Conservation (phyloP, 2,888 invertebrate species). For the Trilocha varians region DNA sequence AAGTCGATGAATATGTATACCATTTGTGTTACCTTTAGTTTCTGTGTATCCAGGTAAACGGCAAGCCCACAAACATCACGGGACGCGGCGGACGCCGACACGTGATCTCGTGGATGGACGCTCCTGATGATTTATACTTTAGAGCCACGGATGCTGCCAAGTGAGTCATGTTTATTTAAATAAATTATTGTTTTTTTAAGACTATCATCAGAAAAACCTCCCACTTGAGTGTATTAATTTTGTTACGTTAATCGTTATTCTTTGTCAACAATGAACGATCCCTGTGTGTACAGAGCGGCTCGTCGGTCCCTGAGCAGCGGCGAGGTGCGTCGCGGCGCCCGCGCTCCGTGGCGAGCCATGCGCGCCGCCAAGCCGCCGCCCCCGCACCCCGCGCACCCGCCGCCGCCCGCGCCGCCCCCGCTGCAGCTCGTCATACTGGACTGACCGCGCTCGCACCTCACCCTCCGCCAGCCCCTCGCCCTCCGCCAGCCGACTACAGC, state of each 20-base stretch:
- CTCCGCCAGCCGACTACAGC: too few relatives aligned
- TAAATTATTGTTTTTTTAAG: too few relatives aligned
- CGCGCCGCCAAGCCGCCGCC: constrained; percentile 43
- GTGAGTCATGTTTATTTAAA: constrained; percentile 69
- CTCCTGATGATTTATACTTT: constrained; percentile 97
- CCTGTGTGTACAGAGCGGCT: constrained; percentile 76
- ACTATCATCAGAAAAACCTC: too few relatives aligned
- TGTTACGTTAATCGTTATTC: too few relatives aligned
- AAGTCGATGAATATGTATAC: too few relatives aligned
- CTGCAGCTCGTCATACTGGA: constrained; percentile 82
- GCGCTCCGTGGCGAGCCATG: constrained; percentile 73
- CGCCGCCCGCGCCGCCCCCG: constrained; percentile 39
- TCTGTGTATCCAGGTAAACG: constrained; percentile 88
- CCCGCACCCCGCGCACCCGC: constrained; percentile 14
- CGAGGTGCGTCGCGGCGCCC: constrained; percentile 80
- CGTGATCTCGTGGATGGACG: constrained; percentile 98
- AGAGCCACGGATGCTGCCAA: constrained; percentile 92
- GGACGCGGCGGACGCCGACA: constrained; percentile 89
- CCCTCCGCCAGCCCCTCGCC: constrained; percentile 74
- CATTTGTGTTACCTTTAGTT: too few relatives aligned
- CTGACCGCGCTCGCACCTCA: constrained; percentile 80
- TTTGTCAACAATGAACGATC: too few relatives aligned
- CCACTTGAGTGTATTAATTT: too few relatives aligned
- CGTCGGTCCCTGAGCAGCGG: constrained; percentile 82
- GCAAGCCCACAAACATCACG: constrained; percentile 85